phyloP scores from a whole-genome alignment of 2,888 invertebrate species.

The Aporophyla lueneburgensis region DNA sequence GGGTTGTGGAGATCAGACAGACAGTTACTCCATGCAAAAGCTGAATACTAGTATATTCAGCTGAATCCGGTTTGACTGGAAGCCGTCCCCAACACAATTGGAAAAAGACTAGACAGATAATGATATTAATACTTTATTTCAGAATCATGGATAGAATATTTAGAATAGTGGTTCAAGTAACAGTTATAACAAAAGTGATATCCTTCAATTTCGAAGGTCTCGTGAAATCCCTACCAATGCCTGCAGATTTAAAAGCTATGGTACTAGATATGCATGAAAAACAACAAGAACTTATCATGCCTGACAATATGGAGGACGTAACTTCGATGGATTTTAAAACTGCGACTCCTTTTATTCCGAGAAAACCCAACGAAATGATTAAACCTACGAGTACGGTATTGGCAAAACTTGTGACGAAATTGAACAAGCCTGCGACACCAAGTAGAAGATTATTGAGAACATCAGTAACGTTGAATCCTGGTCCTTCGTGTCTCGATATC shows the following conservation, averaged over 20 bases:
- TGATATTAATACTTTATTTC: conserved; percentile 7
- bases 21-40: no score
- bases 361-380: background rate
- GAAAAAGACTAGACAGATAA: no score
- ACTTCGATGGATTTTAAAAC: background rate
- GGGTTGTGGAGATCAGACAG: no score
- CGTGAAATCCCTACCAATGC: conserved; percentile 52
- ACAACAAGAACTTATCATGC: conserved; percentile 19
- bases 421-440: background rate
- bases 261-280: conserved; percentile 50
- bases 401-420: background rate
- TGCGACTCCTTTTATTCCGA: background rate
- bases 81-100: no score
- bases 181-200: conserved; percentile 35
- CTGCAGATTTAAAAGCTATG: conserved; percentile 39
- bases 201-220: conserved; percentile 49
- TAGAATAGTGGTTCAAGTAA: conserved; percentile 35
- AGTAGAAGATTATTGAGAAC: background rate
- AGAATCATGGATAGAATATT: conserved; percentile 41
- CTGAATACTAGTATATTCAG: no score
- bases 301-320: background rate
- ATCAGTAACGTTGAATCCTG: background rate
- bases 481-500: background rate
- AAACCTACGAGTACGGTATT: background rate
- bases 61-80: no score